phyloP scores from a whole-genome alignment of 2,888 invertebrate species.

The Thelaira solivaga region DNA sequence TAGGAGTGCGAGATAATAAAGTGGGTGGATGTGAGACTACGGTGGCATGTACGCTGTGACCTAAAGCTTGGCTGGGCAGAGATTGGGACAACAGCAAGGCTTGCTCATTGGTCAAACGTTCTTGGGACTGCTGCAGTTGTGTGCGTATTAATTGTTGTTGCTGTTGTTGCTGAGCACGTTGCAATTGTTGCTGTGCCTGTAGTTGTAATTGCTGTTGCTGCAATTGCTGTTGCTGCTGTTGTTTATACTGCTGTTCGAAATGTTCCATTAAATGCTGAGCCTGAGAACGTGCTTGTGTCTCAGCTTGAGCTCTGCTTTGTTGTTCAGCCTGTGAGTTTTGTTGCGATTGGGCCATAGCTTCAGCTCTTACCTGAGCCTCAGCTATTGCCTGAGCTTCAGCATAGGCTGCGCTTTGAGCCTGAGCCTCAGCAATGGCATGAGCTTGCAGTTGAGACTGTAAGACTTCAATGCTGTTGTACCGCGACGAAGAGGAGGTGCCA shows the following conservation, averaged over 20 bases:
- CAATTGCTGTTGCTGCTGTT: conserved; percentile 68
- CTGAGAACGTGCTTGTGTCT: conserved; percentile 79
- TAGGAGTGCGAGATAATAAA: conserved; percentile 68
- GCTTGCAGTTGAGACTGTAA: conserved; percentile 71
- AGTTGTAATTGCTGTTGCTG: conserved; percentile 70
- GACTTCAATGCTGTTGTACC: conserved; percentile 72
- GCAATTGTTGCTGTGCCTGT: conserved; percentile 67
- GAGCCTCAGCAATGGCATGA: conserved; percentile 74
- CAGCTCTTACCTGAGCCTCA: conserved; percentile 69
- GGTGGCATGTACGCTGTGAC: conserved; percentile 73
- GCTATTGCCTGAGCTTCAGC: conserved; percentile 67
- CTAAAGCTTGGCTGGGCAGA: conserved; percentile 70
- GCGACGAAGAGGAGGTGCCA: conserved; percentile 64
- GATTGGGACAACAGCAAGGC: conserved; percentile 69
- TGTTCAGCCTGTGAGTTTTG: conserved; percentile 70
- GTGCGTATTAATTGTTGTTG: conserved; percentile 76
- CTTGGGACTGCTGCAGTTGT: conserved; percentile 70
- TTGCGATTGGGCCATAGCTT: conserved; percentile 69
- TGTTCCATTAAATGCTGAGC: conserved; percentile 74
- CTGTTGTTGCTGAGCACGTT: conserved; percentile 66
- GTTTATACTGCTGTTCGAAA: conserved; percentile 74
- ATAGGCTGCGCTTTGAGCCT: conserved; percentile 67
- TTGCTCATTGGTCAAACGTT: conserved; percentile 69
- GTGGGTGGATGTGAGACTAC: conserved; percentile 74
- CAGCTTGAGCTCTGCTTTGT: conserved; percentile 79